A percentile compares a stretch with the other conserved stretches of the same genome.
These are phyloP conservation scores for Boleophthalmus pectinirostris DNA, from an alignment of 2,113 vertebrate genomes.

Conservation along the genomic window DNA sequence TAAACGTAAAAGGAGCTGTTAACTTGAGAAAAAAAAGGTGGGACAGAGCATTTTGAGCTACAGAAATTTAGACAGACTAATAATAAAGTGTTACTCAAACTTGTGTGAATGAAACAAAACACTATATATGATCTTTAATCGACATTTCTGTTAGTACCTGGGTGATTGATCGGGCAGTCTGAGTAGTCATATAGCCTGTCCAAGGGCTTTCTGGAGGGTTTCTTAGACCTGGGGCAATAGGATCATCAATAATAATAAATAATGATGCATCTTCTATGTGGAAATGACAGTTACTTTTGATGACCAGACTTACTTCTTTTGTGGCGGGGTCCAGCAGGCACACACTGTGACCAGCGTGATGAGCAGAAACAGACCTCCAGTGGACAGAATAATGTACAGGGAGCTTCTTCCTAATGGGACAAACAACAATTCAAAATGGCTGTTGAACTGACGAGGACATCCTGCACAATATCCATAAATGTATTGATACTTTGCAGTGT, in stretches of 20 bases:
- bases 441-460: too few species aligned
- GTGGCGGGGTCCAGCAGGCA: slow-evolving; percentile 95
- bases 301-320: slow-evolving; percentile 68
- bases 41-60: too few species aligned
- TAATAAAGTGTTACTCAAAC: too few species aligned
- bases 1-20: neutral
- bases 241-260: neutral
- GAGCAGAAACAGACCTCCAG: slow-evolving; percentile 93
- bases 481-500: too few species aligned
- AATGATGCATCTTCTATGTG: too few species aligned
- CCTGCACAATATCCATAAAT: too few species aligned
- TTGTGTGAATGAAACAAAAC: too few species aligned
- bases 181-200: slow-evolving; percentile 38
- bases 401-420: slow-evolving; percentile 88
- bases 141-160: slow-evolving; percentile 34
- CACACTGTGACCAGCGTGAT: slow-evolving; percentile 95
- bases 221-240: slow-evolving; percentile 31
- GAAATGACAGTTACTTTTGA: too few species aligned
- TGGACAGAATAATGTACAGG: slow-evolving; percentile 96
- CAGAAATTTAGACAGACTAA: too few species aligned
- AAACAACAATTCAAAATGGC: neutral
- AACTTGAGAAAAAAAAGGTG: too few species aligned
- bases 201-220: slow-evolving; percentile 40
- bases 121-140: too few species aligned
- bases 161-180: slow-evolving; percentile 24